phyloP scores from a whole-genome alignment of 2,888 invertebrate genomes.

The Leptinotarsa rubiginosa region DNA sequence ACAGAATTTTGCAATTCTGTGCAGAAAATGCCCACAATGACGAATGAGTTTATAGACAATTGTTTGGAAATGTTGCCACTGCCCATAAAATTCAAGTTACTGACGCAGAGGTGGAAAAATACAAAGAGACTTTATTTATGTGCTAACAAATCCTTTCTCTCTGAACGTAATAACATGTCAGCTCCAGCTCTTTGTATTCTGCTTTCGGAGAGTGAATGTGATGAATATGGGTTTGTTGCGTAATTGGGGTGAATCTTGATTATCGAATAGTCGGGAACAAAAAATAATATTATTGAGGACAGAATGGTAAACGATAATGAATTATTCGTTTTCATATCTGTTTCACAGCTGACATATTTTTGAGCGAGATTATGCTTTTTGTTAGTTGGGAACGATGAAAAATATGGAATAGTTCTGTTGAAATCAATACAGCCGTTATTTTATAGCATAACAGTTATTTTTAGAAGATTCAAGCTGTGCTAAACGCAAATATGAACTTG shows the following conservation, averaged over 20 bases:
- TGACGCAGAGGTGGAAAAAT: slow-evolving; percentile 11
- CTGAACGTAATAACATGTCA: neutral
- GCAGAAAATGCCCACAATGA: slow-evolving; percentile 27
- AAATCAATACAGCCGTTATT: no score
- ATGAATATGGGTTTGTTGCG: neutral
- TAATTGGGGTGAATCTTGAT: neutral
- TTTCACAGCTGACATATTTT: no score
- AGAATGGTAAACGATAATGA: no score
- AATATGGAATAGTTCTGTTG: no score
- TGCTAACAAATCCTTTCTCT: neutral
- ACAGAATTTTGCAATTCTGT: neutral
- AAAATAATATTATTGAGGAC: no score
- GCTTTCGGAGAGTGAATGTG: neutral
- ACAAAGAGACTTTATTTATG: slow-evolving; percentile 18
- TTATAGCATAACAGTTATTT: no score
- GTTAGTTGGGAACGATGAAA: no score
- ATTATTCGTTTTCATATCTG: no score
- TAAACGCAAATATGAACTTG: no score
- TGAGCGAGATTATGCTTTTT: no score
- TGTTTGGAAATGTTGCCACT: slow-evolving; percentile 30
- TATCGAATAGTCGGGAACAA: neutral
- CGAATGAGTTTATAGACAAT: slow-evolving; percentile 30
- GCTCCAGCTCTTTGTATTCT: neutral
- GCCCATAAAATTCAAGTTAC: slow-evolving; percentile 24
- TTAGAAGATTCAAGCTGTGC: no score